Conservation (phyloP, 2,888 invertebrate species). For the Allygus modestus region DNA sequence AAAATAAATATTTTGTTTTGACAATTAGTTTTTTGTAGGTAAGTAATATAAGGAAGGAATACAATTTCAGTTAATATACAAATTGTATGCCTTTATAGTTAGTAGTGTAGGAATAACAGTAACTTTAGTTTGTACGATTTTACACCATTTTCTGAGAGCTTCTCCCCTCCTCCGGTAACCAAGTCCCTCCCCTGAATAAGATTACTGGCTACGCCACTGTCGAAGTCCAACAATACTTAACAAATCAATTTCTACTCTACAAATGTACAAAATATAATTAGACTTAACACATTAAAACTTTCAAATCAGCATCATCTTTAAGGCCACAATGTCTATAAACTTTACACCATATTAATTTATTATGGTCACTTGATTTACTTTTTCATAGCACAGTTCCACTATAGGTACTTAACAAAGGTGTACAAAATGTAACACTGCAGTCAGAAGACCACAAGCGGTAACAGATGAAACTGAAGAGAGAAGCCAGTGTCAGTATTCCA, state of each 20-base stretch:
- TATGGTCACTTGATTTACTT: background rate
- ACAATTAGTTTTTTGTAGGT: too few species aligned
- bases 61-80: too few species aligned
- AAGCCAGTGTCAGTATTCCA: conserved; percentile 36
- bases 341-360: background rate
- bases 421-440: background rate
- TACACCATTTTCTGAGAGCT: too few species aligned
- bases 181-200: too few species aligned
- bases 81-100: too few species aligned
- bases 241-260: background rate
- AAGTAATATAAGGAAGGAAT: too few species aligned
- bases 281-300: conserved; percentile 1
- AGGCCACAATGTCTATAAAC: conserved; percentile 29
- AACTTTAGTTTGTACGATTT: too few species aligned
- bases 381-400: conserved; percentile 9
- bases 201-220: too few species aligned
- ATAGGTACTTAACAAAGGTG: background rate
- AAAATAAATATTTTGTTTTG: too few species aligned
- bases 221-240: background rate
- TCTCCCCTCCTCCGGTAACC: too few species aligned
- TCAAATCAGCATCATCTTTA: conserved; percentile 10
- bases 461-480: background rate
- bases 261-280: conserved; percentile 29
- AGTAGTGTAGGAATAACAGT: too few species aligned
- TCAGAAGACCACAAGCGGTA: background rate